Base-by-base conservation (phyloP, 2,888 invertebrate species). In the Zaprionus bogoriensis region DNA sequence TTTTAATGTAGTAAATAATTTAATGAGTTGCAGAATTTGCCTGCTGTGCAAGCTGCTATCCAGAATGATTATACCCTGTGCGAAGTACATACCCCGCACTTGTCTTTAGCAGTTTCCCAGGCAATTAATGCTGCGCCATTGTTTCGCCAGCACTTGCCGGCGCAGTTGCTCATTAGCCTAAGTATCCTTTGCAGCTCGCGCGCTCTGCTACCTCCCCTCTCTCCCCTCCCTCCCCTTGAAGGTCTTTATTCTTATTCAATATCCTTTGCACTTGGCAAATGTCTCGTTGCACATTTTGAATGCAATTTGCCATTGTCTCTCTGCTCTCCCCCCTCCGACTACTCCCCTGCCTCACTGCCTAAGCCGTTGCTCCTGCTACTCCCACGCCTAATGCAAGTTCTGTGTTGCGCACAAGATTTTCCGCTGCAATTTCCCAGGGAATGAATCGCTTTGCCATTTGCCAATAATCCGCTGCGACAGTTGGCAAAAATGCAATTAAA, bases 401-500 rank as follows among this genome's bases (percentile, higher is more conserved):
- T 77, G 71, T 81, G 74, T 74, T 71, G 74, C 65, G 66, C 57
- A 53, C 62, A 54, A 68, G 72, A 82, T 81, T 73, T 74, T 64
- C 60, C 67, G 54, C 52, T 85, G 78, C 82, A 68, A 73, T 78
- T 77, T 87, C 68, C 76, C 85, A 36, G 59, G 83, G 67, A 80
- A 85, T 85, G 82, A 82, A 76, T 81, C 63, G 83, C 76, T 72
- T 36, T 71, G 42, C 62, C 58, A 53, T 55, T 55, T 71, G 85
- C 83, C 83, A 83, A 85, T 81, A 84, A 87, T 84, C 85, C 76
- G 61, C 67, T 75, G 78, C 67, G 87, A 84, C 84, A 84, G 84
- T 84, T 84, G 87, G 84, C 68, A 87, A 77, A 82, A 84, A 84
- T 84, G 83, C 87, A 84, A 84, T 84, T 84, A 84, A 87, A 84